A percentile compares a stretch with the other conserved stretches of the same genome.
Conservation (phyloP, 2,113 vertebrate species). For the Illadopsis cleaveri region DNA sequence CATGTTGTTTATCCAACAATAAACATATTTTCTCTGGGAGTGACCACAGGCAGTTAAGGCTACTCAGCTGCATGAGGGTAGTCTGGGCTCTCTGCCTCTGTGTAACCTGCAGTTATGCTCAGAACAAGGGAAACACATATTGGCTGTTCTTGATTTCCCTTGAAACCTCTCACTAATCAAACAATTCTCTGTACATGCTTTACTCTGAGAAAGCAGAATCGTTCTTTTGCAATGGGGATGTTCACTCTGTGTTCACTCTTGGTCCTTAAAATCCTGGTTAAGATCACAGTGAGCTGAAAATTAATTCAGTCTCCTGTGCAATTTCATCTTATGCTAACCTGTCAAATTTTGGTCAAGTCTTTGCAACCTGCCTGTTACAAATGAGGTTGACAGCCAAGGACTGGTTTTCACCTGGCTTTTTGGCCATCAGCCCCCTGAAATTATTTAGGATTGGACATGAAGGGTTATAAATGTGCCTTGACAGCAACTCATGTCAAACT, state of each 20-base stretch:
- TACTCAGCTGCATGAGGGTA: background rate
- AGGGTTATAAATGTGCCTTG: background rate
- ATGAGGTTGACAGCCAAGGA: background rate
- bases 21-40: background rate
- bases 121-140: background rate
- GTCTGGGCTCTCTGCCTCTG: background rate
- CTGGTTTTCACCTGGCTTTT: background rate
- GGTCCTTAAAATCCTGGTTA: background rate
- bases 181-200: background rate
- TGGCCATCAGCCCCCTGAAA: background rate
- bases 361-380: background rate
- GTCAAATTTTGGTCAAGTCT: background rate
- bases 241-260: no score
- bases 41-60: background rate
- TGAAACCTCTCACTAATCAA: background rate
- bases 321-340: background rate
- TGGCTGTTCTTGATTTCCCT: background rate
- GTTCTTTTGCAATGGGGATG: background rate
- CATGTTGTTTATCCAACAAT: background rate
- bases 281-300: background rate
- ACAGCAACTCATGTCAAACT: background rate
- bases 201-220: background rate
- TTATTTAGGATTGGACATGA: background rate
- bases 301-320: background rate
- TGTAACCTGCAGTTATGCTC: background rate